Base-by-base conservation (phyloP, 1,140 invertebrate genomes). In the Yoshiicerus persimilis region DNA sequence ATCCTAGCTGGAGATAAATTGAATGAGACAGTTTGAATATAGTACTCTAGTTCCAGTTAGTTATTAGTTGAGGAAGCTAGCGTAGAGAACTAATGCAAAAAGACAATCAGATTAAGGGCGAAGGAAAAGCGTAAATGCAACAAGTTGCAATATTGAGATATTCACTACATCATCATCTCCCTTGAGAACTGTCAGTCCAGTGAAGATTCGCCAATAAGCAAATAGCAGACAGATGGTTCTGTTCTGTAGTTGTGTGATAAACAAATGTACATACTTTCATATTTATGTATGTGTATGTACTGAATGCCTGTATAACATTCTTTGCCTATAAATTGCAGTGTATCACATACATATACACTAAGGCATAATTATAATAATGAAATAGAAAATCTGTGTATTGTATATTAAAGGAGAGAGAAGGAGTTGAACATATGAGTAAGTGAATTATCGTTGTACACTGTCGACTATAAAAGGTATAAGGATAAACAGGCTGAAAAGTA, bases 181-280 rank as follows among this genome's bases (percentile, higher is more conserved):
- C 38, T 84, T 84, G 23, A 27, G n/a, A 30, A 20, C 13, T 84
- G 38, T 47, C 23, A 84, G 83, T 84, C n/a, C 11, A 77, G 1
- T n/a, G n/a, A 41, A 84, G 38, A 83, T 38, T 34, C n/a, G 23
- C 25, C 38, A 30, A 84, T 84, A 84, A 84, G 83, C 39, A 84
- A 56, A 47, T 47, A 84, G 39, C 83, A 84, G n/a, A 84, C 83
- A 84, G 83, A 84, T 84, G 83, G 83, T 84, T 84, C 83, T 84
- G 83, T 84, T n/a, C 16, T 47, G 83, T 47, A 27, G 23, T 30
- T 32, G 32, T 36, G 75, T 80, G 75, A 80, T 80, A 80, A 36
- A 80, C 27, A 66, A 27, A 66, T 20, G 41, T 47, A 56, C 47
- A 70, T 70, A 30, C 66, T 30, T 70, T 13, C 27, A 10, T 70